These are phyloP conservation scores for Camarhynchus parvulus DNA, from an alignment of 2,113 vertebrate species.

Conservation along the genomic window DNA sequence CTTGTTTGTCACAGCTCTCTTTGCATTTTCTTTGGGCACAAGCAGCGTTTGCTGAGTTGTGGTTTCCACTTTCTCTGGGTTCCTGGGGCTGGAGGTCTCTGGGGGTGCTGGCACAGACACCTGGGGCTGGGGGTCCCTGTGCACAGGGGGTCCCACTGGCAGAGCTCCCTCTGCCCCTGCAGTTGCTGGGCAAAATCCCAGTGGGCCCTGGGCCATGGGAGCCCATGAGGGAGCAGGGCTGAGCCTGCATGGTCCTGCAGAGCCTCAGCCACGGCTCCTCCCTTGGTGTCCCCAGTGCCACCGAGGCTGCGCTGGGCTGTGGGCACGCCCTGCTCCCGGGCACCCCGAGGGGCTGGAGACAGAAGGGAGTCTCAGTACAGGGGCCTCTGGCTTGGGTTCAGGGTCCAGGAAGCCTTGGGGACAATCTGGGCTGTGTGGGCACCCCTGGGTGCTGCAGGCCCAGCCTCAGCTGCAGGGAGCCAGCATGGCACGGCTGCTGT, in stretches of 20 bases:
- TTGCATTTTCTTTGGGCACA: neutral
- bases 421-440: neutral
- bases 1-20: neutral
- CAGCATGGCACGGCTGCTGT: accelerated
- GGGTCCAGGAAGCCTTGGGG: neutral
- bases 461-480: neutral
- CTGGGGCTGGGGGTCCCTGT: neutral
- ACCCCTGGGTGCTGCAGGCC: neutral
- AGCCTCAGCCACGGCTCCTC: neutral
- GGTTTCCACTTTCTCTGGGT: neutral
- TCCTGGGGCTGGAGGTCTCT: neutral
- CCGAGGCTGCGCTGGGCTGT: neutral
- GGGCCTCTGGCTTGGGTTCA: neutral
- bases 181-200: neutral
- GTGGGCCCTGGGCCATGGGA: neutral
- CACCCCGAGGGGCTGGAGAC: neutral
- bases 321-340: neutral
- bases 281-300: neutral
- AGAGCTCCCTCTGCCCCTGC: neutral
- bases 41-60: accelerated
- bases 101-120: neutral
- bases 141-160: neutral
- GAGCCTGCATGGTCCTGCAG: neutral
- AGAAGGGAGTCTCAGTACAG: neutral
- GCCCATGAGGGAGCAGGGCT: neutral